These are phyloP conservation scores for Borostomias antarcticus DNA, from an alignment of 2,797 vertebrate genomes.

Conservation along the genomic window DNA sequence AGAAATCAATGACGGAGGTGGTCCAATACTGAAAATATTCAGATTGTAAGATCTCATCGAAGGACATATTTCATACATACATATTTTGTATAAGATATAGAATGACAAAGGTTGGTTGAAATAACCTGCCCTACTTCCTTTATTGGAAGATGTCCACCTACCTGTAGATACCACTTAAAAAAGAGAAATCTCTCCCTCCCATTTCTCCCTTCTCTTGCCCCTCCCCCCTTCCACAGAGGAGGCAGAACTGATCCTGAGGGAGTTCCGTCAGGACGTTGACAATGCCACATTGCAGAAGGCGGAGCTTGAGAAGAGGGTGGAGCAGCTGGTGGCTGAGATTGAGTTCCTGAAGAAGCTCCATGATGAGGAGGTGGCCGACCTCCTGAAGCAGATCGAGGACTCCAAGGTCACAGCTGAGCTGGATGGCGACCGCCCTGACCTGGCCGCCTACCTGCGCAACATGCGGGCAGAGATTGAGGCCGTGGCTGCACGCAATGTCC, in stretches of 20 bases:
- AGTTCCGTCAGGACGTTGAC: slow-evolving; percentile 84
- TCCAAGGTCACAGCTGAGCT: slow-evolving; percentile 74
- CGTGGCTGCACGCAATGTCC: slow-evolving; percentile 77
- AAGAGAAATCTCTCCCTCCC: too few relatives aligned
- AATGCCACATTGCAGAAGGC: slow-evolving; percentile 81
- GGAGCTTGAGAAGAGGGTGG: slow-evolving; percentile 75
- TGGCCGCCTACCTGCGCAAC: slow-evolving; percentile 73
- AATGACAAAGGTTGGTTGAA: too few relatives aligned
- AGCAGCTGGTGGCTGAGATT: slow-evolving; percentile 75
- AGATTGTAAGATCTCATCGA: too few relatives aligned
- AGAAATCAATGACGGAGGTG: too few relatives aligned
- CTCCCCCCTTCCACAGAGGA: slow-evolving; percentile 59
- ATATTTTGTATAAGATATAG: too few relatives aligned
- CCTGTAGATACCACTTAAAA: too few relatives aligned
- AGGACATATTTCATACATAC: too few relatives aligned
- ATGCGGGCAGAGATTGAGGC: slow-evolving; percentile 79
- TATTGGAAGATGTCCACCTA: too few relatives aligned
- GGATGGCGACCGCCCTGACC: slow-evolving; percentile 71
- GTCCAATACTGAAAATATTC: too few relatives aligned
- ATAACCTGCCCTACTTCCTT: too few relatives aligned
- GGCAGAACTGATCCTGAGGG: slow-evolving; percentile 79
- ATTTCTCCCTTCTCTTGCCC: too few relatives aligned
- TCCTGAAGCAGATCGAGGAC: slow-evolving; percentile 80
- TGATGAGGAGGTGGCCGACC: slow-evolving; percentile 77
- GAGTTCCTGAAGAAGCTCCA: slow-evolving; percentile 81